These are phyloP conservation scores for Embidobia sp. DNA, from an alignment of 2,888 invertebrate genomes.

Conservation along the genomic window DNA sequence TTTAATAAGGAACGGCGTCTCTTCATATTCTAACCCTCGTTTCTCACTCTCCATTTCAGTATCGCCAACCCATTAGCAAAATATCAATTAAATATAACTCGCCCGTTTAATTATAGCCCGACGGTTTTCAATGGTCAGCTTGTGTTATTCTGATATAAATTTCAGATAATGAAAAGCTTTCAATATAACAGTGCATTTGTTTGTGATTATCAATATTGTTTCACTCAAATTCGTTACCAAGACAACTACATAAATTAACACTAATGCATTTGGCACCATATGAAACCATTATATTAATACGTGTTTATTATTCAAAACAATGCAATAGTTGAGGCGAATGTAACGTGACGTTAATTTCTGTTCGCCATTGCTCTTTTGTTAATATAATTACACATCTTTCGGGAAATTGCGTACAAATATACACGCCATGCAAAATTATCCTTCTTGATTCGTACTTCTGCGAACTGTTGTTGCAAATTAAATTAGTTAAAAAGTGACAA, in stretches of 20 bases:
- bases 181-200: constrained; percentile 10
- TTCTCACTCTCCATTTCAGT: constrained; percentile 59
- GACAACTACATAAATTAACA: constrained; percentile 21
- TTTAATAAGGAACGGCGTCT: constrained; percentile 76
- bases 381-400: constrained; percentile 16
- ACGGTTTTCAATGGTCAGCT: constrained; percentile 1
- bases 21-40: constrained; percentile 57
- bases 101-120: constrained; percentile 4
- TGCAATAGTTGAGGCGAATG: constrained; percentile 10
- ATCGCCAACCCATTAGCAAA: constrained; percentile 67
- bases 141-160: constrained; percentile 11
- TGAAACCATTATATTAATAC: constrained; percentile 24
- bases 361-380: constrained; percentile 12
- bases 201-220: constrained; percentile 23
- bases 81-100: constrained; percentile 69
- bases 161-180: constrained; percentile 15
- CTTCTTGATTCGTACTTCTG: no score
- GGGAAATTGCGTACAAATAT: neutral
- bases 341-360: constrained; percentile 22
- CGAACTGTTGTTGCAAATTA: no score
- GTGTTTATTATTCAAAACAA: constrained; percentile 32
- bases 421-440: no score
- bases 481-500: no score
- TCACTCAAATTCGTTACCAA: constrained; percentile 14
- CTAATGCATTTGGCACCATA: constrained; percentile 16